These are phyloP conservation scores for Pollenia amentaria DNA, from an alignment of 2,888 invertebrate species.

Conservation along the genomic window DNA sequence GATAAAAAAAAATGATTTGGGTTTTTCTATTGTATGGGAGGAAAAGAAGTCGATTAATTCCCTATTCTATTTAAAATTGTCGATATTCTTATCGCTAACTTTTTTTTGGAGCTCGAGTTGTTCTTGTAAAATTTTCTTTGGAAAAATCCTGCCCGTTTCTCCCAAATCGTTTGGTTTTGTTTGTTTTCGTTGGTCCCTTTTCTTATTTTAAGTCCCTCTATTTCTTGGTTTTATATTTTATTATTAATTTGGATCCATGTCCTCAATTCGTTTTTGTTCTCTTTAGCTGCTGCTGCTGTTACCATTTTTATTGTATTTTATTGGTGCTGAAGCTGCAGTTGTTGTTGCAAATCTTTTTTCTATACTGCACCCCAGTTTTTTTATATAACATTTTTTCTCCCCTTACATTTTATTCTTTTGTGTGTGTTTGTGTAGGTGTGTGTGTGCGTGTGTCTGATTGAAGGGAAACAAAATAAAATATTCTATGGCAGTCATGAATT, in stretches of 20 bases:
- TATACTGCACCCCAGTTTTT: slow-evolving; percentile 62
- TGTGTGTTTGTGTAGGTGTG: not conserved
- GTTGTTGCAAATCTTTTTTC: slow-evolving; percentile 49
- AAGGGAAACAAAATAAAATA: slow-evolving; percentile 1
- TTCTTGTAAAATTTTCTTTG: no score
- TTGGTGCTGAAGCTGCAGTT: slow-evolving; percentile 36
- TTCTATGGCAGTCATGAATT: slow-evolving; percentile 9
- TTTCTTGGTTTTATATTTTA: slow-evolving; percentile 50
- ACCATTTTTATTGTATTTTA: slow-evolving; percentile 45
- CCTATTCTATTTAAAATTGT: no score
- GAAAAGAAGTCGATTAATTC: no score
- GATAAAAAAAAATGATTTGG: no score
- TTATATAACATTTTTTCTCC: slow-evolving; percentile 11
- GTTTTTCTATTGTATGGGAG: no score
- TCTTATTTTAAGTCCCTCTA: no score
- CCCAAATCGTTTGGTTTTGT: no score
- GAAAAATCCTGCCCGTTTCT: no score
- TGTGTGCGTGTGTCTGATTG: not conserved
- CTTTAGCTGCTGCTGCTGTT: slow-evolving; percentile 26
- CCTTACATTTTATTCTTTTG: slow-evolving; percentile 8
- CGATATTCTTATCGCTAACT: no score
- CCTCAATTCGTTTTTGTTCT: slow-evolving; percentile 51
- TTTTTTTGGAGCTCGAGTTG: no score
- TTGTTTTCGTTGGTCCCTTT: no score
- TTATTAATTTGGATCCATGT: slow-evolving; percentile 71